Base-by-base conservation (phyloP, 2,797 vertebrate genomes). In the Hydrolagus colliei region DNA sequence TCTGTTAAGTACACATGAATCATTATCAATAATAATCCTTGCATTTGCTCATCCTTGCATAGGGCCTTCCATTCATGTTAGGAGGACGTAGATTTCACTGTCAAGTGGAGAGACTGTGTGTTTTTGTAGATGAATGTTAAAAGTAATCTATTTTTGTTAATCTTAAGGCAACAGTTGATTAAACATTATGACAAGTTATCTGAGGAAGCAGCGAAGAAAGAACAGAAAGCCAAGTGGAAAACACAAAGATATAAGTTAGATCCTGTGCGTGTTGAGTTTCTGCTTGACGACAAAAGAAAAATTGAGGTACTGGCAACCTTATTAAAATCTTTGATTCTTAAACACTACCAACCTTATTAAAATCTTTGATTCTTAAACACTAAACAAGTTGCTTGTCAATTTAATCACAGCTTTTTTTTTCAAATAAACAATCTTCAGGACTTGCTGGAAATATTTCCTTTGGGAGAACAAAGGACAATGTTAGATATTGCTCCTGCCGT, bases 161-260 rank as follows among this genome's bases (percentile, higher is more conserved):
- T 67, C 27, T 35, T 52, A 68, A 99, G 98, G 91, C 96, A 97
- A 90, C 96, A 97, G 86, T 92, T 99, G 90, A 97, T 98, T 32
- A 95, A 95, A 73, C 97, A 95, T 89, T 99, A 98, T 67, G 96
- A 97, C 91, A 95, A 90, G 89, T 90, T 99, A 86, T 97, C 97
- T n/a, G 96, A 97, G 88, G 97, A 97, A 85, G 98, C 98, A 0
- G 96, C 96, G 16, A 93, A 90, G 67, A 95, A 95, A 78, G 97
- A 98, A 74, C 95, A 95, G 86, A 94, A 92, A 89, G 96, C 96
- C 0, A 87, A 98, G 85, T 99, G 97, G 98, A 95, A 93, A 87
- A 92, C 95, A 73, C 96, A 97, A 91, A 93, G 98, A 87, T 95
- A 94, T 89, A 95, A 93, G 62, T 91, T 98, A 16, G 93, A 95